A percentile compares a stretch with the other conserved stretches of the same genome.
phyloP scores from a whole-genome alignment of 2,797 vertebrate genomes.

The Chiroxiphia lanceolata region DNA sequence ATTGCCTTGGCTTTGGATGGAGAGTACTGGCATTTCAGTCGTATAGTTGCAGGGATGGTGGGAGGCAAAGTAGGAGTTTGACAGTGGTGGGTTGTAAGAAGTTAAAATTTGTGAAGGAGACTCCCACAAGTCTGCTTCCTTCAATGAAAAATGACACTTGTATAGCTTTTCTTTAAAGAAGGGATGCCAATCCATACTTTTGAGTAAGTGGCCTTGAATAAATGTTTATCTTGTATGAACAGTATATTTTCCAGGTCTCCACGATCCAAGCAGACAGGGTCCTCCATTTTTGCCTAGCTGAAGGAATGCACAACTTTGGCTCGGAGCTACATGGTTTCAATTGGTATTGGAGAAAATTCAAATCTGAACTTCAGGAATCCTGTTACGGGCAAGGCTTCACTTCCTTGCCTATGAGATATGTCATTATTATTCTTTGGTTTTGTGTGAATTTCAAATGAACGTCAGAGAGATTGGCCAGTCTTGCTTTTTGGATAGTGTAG shows the following conservation, averaged over 20 bases:
- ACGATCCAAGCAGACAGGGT: background rate
- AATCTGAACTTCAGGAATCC: background rate
- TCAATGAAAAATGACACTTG: background rate
- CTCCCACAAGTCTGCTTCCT: background rate
- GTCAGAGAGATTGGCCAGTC: background rate
- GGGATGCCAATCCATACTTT: background rate
- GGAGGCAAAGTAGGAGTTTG: background rate
- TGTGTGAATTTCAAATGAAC: background rate
- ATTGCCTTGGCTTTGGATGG: background rate
- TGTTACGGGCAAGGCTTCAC: accelerated
- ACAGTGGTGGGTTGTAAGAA: background rate
- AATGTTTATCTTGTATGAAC: background rate
- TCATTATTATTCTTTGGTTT: background rate
- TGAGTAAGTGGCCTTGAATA: background rate
- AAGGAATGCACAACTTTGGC: background rate
- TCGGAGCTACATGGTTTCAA: accelerated
- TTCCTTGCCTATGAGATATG: background rate
- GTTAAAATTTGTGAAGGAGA: background rate
- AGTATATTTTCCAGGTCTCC: background rate
- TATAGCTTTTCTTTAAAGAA: background rate
- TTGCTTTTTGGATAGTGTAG: background rate
- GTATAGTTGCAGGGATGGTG: accelerated
- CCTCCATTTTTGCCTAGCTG: background rate
- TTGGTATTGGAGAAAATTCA: background rate
- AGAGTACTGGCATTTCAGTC: background rate